Conservation (phyloP, 2,797 vertebrate species). For the Pantherophis alleghaniensis region DNA sequence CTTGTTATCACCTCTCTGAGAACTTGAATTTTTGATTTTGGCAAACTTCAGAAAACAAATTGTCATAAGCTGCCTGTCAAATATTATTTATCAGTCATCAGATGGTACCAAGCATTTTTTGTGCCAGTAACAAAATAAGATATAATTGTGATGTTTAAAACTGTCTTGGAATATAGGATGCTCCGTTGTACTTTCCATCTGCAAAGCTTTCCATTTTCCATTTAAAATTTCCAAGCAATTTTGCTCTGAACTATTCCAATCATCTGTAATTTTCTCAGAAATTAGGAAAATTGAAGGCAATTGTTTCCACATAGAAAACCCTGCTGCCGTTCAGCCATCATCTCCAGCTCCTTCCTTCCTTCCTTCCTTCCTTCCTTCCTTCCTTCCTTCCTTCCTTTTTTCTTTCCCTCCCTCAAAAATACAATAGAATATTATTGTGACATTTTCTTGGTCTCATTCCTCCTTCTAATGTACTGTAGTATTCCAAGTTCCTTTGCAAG, state of each 20-base stretch:
- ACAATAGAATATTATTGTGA: background rate
- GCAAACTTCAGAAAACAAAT: slow-evolving; percentile 8
- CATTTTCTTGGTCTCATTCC: background rate
- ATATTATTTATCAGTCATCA: slow-evolving; percentile 19
- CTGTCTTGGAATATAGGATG: background rate
- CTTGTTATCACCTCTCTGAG: background rate
- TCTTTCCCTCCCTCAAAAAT: background rate
- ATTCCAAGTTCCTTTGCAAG: background rate
- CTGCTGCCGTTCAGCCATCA: background rate
- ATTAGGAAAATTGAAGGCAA: background rate
- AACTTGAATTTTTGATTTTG: slow-evolving; percentile 9
- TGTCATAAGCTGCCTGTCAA: slow-evolving; percentile 26
- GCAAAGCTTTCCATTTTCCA: background rate
- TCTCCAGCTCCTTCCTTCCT: background rate
- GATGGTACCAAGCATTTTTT: background rate
- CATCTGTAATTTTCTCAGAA: background rate
- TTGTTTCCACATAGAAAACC: background rate
- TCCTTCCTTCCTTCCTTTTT: background rate
- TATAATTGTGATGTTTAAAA: background rate
- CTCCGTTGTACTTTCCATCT: background rate
- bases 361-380: background rate
- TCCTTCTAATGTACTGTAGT: background rate
- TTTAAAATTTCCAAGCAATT: background rate
- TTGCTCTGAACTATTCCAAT: background rate
- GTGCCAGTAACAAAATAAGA: background rate